Evolutionary conservation across 2,113 vertebrate species (phyloP), one percentile per base, ranked within the genome.

Genomic region (Empidonax alnorum): DNA sequence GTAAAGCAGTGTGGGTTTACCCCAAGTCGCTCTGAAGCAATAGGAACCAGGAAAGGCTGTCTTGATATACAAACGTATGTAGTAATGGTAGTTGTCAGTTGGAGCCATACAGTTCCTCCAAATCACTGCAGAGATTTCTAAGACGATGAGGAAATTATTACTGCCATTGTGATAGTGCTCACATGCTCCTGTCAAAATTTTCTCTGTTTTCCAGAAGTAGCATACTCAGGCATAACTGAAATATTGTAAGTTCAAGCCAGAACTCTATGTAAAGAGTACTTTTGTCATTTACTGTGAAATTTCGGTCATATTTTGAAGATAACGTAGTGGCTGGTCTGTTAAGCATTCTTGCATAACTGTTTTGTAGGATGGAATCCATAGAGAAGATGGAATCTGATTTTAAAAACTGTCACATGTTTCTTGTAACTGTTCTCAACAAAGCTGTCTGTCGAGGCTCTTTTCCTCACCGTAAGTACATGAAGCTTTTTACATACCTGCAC

Each of bases 341-440:
- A 62, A 42, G 52, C 71, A 41, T 95, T 77, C 33, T 22, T 88
- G 2, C 47, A 23, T 47, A 77, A 83, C 96, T 97, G 50, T 94
- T 87, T 65, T 35, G 77, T 97, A 99, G 99, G 95, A 99, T 99
- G 77, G 99, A 99, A 95, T 99, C 99, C 59, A 99, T 99, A 84
- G 98, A 99, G 96, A 99, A 99, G 97, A 99, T 99, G 99, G 99
- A 99, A 96, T 99, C 99, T 2, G 99, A 99, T 95, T 99, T 99
- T 97, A 99, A 99, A 96, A 99, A 99, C 96, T 99, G 99, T 86
- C 99, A 99, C 96, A 99, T 99, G 99, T 99, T 99, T 97, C 98
- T 99, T 42, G 99, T 99, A 84, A 99, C 99, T 4, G 98, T 99
- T 87, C 98, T 99, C 76, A 99, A 99, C 93, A 99, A 99, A 97